phyloP scores from a whole-genome alignment of 2,113 vertebrate species.

The Lagopus muta region DNA sequence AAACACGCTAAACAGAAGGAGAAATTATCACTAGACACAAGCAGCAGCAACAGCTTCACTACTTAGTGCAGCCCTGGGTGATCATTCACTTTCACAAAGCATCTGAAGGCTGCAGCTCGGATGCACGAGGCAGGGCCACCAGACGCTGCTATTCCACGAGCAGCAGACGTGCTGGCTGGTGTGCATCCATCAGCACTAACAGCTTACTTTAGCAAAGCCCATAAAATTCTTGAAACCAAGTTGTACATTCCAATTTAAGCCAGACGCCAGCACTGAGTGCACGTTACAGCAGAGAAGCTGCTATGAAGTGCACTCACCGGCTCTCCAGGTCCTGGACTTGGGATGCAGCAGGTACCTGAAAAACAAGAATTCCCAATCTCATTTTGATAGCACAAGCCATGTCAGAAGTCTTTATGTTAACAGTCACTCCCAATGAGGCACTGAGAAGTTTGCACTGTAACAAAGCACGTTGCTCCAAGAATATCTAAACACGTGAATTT shows the following conservation, averaged over 20 bases:
- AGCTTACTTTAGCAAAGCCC: conserved; percentile 11
- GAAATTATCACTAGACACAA: background rate
- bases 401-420: background rate
- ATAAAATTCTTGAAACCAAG: background rate
- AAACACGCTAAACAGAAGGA: background rate
- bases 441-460: background rate
- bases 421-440: background rate
- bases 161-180: background rate
- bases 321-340: conserved; percentile 74
- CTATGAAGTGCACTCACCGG: conserved; percentile 73
- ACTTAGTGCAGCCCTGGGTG: background rate
- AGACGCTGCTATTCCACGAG: background rate
- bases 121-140: background rate
- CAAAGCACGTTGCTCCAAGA: background rate
- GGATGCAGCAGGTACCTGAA: conserved; percentile 67
- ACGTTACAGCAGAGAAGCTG: background rate
- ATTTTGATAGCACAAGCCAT: background rate
- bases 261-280: background rate
- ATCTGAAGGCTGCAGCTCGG: background rate
- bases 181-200: background rate
- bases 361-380: conserved; percentile 40
- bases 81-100: background rate
- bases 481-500: background rate
- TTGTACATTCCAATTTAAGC: background rate
- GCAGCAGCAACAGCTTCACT: background rate